Evolutionary conservation across 2,113 vertebrate genomes (phyloP).

Genomic region (Austrofundulus limnaeus): DNA sequence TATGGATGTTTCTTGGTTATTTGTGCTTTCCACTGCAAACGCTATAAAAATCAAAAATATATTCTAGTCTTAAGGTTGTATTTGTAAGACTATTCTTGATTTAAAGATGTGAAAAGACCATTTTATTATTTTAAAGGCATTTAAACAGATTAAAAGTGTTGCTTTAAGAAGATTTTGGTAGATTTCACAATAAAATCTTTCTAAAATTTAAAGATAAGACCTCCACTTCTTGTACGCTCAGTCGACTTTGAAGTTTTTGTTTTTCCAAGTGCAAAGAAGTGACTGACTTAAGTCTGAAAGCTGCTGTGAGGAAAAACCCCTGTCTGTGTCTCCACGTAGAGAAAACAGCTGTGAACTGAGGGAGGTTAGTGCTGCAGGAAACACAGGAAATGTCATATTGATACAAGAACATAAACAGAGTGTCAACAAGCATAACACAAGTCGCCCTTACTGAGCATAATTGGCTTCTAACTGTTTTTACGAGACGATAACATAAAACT

Average conservation of each 20-base stretch:
- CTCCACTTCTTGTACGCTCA: conserved; percentile 1
- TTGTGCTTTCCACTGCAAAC: too few species aligned
- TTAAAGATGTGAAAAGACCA: too few species aligned
- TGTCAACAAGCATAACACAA: too few species aligned
- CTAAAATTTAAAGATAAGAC: conserved; percentile 4
- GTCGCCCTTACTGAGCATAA: too few species aligned
- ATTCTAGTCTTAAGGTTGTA: too few species aligned
- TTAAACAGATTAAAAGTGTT: not conserved
- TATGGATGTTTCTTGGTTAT: too few species aligned
- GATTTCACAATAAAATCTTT: not conserved
- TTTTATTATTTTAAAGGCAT: not conserved
- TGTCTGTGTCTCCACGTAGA: too few species aligned
- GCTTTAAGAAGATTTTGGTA: not conserved
- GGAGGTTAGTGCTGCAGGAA: too few species aligned
- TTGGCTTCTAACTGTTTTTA: conserved; percentile 21
- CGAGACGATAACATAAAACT: conserved; percentile 5
- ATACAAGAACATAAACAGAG: not conserved
- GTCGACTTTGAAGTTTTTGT: conserved; percentile 9
- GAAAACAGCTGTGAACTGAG: too few species aligned
- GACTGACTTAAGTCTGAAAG: conserved; percentile 19
- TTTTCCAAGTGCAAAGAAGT: conserved; percentile 11
- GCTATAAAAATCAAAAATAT: too few species aligned
- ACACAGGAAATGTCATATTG: not conserved
- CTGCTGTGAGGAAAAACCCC: too few species aligned
- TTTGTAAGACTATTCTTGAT: too few species aligned